Base-by-base conservation (phyloP, 2,888 invertebrate species). In the Altica lythri region DNA sequence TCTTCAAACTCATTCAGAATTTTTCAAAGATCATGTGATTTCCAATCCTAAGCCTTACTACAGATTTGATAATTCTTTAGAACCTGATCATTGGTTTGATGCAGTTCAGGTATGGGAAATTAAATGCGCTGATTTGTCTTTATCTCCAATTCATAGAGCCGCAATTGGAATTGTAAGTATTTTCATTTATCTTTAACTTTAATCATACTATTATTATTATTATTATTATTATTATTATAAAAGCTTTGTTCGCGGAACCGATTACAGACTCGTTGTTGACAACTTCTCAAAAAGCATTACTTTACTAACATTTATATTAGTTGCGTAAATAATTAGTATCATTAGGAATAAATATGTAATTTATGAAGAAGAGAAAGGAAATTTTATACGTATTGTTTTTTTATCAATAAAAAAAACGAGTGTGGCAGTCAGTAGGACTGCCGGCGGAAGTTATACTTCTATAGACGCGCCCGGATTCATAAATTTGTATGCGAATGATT, bases 101-200 rank as follows among this genome's bases (percentile, higher is more conserved):
- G 83, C 94, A 2, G 85, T 85, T 10, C 83, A 88, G 75, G 95
- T 99, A 52, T 72, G 32, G 98, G 98, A 81, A 90, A 68, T 72
- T 16, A 72, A 72, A 58, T 72, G 95, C 75, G 98, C 98, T 0
- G 98, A 99, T 82, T 82, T 99, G 53, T 97, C 97, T 4, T 83
- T 99, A 40, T 98, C 97, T 22, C 97, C 99, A 10, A 86, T 90
- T 43, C 95, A 99, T 76, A 84, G 83, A 72, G 98, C 98, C 42
- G 98, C 90, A 0, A 76, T 85, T 37, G 93, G 92, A 43, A 86
- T 92, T 70, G 90, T 89, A 74, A 78, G 83, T 76, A 48, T 50
- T 62, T 47, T 4, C 2, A 3, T 12, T 35, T 19, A 19, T 5
- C 22, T 3, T 19, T 2, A 10, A 35, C 3, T 12, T 34, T n/a